Evolutionary conservation across 2,113 vertebrate species (phyloP), one percentile per base, ranked within the genome.

Genomic region (Climacteris rufus): DNA sequence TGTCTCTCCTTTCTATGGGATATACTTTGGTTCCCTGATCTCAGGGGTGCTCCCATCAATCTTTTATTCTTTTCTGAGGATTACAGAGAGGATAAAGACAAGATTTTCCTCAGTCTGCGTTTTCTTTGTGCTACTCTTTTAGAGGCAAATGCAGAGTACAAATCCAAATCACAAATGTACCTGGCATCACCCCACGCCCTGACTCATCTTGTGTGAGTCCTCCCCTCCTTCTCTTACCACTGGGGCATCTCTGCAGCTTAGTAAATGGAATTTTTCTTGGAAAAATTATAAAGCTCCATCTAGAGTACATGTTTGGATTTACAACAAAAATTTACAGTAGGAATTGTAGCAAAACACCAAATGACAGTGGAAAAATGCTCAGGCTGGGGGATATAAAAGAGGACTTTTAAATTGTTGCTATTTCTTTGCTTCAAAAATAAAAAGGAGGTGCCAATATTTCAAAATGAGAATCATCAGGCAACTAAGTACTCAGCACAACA

Each of bases 241-340:
- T 72, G 81, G 25, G 39, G 24, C 17, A 50, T 63, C 22, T 76
- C 53, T 64, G 20, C 6, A 12, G 12, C 6, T 91, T 47, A 64
- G 27, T 40, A 35, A 40, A 72, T 17, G 42, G 35, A 50, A 25
- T 82, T 69, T 16, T 76, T 69, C 35, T 49, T 64, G 39, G 64
- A 42, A 89, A 79, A 94, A 82, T 9, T 39, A 75, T 77, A 88
- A 65, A 92, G 90, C 90, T 86, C 52, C 85, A 88, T 83, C 85
- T 88, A 64, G 47, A 74, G 68, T 49, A 40, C 7, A 37, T 4
- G 13, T 25, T 92, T 61, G 64, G 68, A 63, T 63, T 90, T 91
- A 70, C 79, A 83, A 30, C 2, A 12, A 79, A 80, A 94, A 96
- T 86, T 88, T 93, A 92, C 79, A 33, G 17, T n/a, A 72, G 27